Evolutionary conservation across 23 tunicate species (phyloP).

Genomic region (Trididemnum miniatum): DNA sequence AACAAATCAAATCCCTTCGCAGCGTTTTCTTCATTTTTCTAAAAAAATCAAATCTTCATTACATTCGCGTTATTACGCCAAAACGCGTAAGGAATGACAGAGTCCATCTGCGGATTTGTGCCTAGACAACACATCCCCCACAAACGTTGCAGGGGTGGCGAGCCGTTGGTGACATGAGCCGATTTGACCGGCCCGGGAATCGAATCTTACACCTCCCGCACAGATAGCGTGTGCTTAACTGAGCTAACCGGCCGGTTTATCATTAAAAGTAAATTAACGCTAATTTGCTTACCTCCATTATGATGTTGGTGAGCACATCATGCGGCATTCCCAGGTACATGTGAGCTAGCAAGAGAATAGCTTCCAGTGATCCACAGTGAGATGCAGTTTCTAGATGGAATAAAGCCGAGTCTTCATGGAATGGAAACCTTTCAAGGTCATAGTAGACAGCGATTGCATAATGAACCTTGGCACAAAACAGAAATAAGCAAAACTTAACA

Average conservation of each 20-base stretch:
- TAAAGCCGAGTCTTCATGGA: slow-evolving; percentile 81
- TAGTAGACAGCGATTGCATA: slow-evolving; percentile 86
- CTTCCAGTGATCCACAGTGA: slow-evolving; percentile 91
- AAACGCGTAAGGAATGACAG: too few species aligned
- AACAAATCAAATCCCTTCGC: slow-evolving; percentile 65
- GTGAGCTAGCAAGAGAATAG: slow-evolving; percentile 54
- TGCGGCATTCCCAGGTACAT: slow-evolving; percentile 87
- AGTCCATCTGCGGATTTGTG: too few species aligned
- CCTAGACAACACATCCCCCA: too few species aligned
- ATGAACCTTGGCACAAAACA: slow-evolving; percentile 88
- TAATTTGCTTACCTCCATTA: slow-evolving; percentile 51
- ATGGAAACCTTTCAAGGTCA: slow-evolving; percentile 73
- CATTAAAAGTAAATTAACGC: not conserved
- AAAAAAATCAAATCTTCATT: too few species aligned
- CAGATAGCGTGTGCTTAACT: too few species aligned
- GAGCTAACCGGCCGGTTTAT: too few species aligned
- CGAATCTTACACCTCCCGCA: too few species aligned
- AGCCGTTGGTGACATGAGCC: too few species aligned
- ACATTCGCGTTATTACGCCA: too few species aligned
- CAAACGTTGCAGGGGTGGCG: too few species aligned
- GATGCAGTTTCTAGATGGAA: slow-evolving; percentile 90
- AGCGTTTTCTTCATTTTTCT: slow-evolving; percentile 70
- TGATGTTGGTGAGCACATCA: slow-evolving; percentile 66
- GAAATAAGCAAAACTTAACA: too few species aligned
- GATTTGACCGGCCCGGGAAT: too few species aligned